Evolutionary conservation across 2,113 vertebrate genomes (phyloP), one percentile per base, ranked within the genome.

Genomic region (Setophaga coronata): DNA sequence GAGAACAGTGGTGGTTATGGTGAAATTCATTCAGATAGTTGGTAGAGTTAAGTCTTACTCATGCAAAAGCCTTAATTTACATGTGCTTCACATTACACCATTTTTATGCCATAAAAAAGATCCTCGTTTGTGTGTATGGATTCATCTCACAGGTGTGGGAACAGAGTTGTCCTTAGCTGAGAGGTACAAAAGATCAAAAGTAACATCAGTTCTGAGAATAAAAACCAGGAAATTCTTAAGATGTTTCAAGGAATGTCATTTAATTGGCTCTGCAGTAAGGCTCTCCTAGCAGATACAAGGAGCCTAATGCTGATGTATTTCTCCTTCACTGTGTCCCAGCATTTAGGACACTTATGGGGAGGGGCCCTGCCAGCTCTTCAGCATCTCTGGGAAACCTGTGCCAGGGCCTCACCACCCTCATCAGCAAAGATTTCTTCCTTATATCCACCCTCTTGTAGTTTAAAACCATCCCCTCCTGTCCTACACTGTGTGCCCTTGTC

Each of bases 401-500:
- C 26, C 47, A 51, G 29, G 7, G 28, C 12, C 19, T 82, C n/a
- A 57, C 4, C 42, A 51, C 36, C 5, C 5, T 51, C 51, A 57
- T 1, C 3, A 3, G 45, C 19, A 67, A 87, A 34, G 12, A 25
- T 4, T 26, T 50, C 56, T 54, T 54, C 40, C 16, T 29, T 42
- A 1, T 5, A 31, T 54, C 20, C 40, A 6, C 11, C 5, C 5
- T 58, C 5, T 28, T n/a, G 4, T 20, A 40, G 9, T 50, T 34
- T 70, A 43, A 74, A 82, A 10, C 15, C 8, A 5, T 28, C 56
- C 12, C 16, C 8, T 20, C 15, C 33, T 33, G 7, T 48, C n/a
- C 24, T 33, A 1, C 31, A 4, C 48, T 26, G 1, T 1, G 5
- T 36, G 50, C 6, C 34, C 19, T 48, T 42, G 14, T 19, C 28